A percentile compares a stretch with the other conserved stretches of the same genome.
These are phyloP conservation scores for Sturnus vulgaris DNA, from an alignment of 2,113 vertebrate species.

Conservation along the genomic window DNA sequence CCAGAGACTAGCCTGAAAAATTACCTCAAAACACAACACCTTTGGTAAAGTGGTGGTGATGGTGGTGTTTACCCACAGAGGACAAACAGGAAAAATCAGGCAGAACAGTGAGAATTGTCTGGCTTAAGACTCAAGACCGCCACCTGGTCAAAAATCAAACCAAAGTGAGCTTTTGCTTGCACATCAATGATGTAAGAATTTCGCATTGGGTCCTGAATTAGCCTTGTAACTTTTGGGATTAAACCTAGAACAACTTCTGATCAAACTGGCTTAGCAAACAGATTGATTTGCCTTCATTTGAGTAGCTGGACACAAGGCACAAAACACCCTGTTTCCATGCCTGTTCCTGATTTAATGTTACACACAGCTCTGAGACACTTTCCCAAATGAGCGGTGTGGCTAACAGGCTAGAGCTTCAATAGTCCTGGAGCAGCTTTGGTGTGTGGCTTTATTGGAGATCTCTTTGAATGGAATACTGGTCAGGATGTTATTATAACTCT, in stretches of 20 bases:
- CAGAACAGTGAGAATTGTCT: background rate
- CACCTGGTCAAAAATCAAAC: background rate
- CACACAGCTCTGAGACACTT: background rate
- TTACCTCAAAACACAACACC: background rate
- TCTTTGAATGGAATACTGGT: background rate
- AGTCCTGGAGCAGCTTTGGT: background rate
- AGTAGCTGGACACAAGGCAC: background rate
- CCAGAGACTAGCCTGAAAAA: background rate
- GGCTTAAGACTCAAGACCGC: background rate
- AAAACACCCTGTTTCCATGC: background rate
- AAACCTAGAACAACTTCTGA: background rate
- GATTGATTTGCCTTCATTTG: background rate
- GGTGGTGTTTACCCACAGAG: background rate
- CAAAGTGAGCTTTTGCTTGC: background rate
- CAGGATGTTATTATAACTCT: background rate
- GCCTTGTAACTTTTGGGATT: background rate
- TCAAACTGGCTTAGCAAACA: background rate
- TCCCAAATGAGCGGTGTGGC: background rate
- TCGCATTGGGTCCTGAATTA: background rate
- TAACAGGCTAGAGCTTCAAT: background rate
- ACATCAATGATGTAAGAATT: background rate
- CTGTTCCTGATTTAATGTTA: background rate
- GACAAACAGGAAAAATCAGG: background rate
- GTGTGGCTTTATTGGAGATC: background rate
- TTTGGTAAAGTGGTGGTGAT: background rate